Conservation (phyloP, 2,113 vertebrate genomes). For the Menidia beryllina region DNA sequence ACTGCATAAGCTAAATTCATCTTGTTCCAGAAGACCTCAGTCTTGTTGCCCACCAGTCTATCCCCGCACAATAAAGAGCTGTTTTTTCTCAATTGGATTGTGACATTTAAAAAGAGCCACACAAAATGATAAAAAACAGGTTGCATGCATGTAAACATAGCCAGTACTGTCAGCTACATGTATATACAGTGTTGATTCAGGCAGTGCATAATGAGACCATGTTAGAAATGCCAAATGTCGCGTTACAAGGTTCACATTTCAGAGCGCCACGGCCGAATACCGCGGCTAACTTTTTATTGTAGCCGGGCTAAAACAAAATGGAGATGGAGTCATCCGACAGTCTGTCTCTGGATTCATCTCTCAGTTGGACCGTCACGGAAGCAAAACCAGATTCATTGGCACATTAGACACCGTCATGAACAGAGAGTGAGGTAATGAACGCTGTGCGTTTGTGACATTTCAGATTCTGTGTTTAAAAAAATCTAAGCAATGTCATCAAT, state of each 20-base stretch:
- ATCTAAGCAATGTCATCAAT: constrained; percentile 42
- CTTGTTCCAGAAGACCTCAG: neutral
- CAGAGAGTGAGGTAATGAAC: constrained; percentile 52
- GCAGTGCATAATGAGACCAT: constrained; percentile 64
- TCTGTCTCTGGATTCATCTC: constrained; percentile 36
- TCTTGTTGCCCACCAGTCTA: neutral
- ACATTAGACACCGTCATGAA: constrained; percentile 67
- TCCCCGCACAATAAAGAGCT: neutral
- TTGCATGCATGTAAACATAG: constrained; percentile 70
- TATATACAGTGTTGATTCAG: constrained; percentile 68
- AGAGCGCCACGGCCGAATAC: constrained; percentile 24
- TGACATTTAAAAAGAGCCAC: constrained; percentile 8
- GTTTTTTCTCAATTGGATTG: constrained; percentile 2
- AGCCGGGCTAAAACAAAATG: constrained; percentile 42
- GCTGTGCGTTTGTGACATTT: constrained; percentile 51
- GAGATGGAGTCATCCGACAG: constrained; percentile 18
- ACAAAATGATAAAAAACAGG: neutral
- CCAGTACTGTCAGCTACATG: constrained; percentile 55
- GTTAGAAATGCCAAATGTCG: constrained; percentile 25
- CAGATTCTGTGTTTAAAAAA: constrained; percentile 45
- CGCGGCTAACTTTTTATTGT: constrained; percentile 11
- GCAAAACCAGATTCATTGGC: constrained; percentile 76
- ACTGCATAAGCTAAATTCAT: constrained; percentile 10
- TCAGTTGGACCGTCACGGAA: constrained; percentile 68
- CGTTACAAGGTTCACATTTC: constrained; percentile 24